Percentiles rank a stretch among this genome's conserved stretches.
Conservation (phyloP, 2,797 vertebrate species). For the Nothura maculosa region DNA sequence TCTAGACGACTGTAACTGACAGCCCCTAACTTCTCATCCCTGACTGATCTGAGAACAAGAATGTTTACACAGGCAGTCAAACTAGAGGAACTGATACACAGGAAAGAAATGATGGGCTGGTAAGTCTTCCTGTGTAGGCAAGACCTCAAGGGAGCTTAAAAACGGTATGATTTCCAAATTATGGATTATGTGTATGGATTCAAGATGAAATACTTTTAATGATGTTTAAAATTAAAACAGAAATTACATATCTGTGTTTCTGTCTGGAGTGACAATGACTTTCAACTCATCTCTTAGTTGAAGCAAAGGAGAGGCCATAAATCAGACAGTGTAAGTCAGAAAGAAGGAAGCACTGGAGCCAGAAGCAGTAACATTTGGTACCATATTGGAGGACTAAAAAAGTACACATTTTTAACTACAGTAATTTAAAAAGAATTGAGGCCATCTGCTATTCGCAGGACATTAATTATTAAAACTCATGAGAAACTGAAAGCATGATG, state of each 20-base stretch:
- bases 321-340: slow-evolving; percentile 10
- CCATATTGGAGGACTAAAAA: neutral
- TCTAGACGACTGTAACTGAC: neutral
- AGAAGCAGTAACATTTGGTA: slow-evolving; percentile 44
- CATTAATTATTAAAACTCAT: slow-evolving; percentile 57
- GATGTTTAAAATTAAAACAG: neutral
- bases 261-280: slow-evolving; percentile 3
- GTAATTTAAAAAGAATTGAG: slow-evolving; percentile 37
- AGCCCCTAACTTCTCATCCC: neutral
- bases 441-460: slow-evolving; percentile 35
- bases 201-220: neutral
- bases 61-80: neutral
- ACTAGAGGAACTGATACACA: neutral
- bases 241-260: neutral
- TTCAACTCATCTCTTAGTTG: slow-evolving; percentile 5
- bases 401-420: neutral
- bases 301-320: slow-evolving; percentile 10
- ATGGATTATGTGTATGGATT: neutral
- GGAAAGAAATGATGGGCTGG: neutral
- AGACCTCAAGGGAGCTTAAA: neutral
- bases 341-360: neutral
- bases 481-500: slow-evolving; percentile 16
- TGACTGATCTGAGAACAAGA: neutral
- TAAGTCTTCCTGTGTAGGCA: neutral
- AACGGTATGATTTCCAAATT: neutral